Evolutionary conservation across 2,888 invertebrate species (phyloP).

Genomic region (Choreutis nemorana): DNA sequence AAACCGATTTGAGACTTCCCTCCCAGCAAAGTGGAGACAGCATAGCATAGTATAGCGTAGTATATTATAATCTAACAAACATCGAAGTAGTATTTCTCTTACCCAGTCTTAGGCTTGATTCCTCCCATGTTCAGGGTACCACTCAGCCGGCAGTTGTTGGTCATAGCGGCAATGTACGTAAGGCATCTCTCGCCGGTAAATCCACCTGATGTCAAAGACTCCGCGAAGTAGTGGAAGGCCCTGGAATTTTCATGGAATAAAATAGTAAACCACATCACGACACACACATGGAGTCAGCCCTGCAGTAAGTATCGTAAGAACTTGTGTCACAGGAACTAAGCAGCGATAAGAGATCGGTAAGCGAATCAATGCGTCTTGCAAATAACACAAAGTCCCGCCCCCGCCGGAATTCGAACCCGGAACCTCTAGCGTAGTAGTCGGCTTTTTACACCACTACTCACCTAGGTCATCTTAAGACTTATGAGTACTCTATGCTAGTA

Average conservation of each 20-base stretch:
- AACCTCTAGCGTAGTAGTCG: too few relatives aligned
- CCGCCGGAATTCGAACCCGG: too few relatives aligned
- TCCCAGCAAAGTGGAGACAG: too few relatives aligned
- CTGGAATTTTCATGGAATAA: conserved; percentile 12
- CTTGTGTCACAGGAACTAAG: neutral
- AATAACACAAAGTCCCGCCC: too few relatives aligned
- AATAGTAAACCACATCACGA: neutral
- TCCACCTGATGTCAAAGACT: conserved; percentile 28
- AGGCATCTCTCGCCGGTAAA: conserved; percentile 35
- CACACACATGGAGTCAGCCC: neutral
- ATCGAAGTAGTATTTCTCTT: conserved; percentile 9
- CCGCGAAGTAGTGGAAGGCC: conserved; percentile 34
- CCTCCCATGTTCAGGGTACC: conserved; percentile 35
- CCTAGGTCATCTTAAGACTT: neutral
- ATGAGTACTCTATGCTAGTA: neutral
- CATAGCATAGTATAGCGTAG: too few relatives aligned
- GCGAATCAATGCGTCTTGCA: too few relatives aligned
- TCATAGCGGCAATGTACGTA: conserved; percentile 30
- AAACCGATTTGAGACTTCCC: too few relatives aligned
- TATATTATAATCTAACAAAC: too few relatives aligned
- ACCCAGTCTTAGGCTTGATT: conserved; percentile 34
- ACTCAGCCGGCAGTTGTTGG: conserved; percentile 23
- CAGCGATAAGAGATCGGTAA: neutral
- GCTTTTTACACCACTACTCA: too few relatives aligned
- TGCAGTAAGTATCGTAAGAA: too few relatives aligned